Conservation (phyloP, 2,113 vertebrate genomes). For the Tachuris rubrigastra region DNA sequence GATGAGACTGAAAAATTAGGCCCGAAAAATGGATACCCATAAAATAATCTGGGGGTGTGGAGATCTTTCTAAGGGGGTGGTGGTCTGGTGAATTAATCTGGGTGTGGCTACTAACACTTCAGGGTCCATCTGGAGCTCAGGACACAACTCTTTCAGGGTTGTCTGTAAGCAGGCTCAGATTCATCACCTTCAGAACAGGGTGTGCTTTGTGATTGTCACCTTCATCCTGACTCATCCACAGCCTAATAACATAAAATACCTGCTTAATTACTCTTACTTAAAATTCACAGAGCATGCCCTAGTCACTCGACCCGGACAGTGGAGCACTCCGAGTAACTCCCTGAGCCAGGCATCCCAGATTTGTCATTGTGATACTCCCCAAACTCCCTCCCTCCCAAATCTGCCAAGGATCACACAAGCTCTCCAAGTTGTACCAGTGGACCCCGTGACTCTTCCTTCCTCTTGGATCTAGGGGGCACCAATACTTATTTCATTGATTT, state of each 20-base stretch:
- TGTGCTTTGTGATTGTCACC: not conserved
- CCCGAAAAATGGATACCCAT: not conserved
- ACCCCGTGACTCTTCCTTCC: not conserved
- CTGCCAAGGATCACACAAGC: not conserved
- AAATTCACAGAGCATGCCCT: not conserved
- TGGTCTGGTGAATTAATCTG: not conserved
- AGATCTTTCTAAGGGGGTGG: not conserved
- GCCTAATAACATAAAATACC: not conserved
- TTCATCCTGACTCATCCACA: not conserved
- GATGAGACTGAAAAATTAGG: not conserved
- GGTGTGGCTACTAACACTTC: not conserved
- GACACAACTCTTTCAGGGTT: not conserved
- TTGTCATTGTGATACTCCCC: not conserved
- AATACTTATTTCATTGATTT: not conserved
- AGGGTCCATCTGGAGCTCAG: not conserved
- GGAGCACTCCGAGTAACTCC: not conserved
- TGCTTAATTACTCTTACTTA: slow-evolving; percentile 10
- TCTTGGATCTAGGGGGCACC: accelerated
- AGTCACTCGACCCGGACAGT: not conserved
- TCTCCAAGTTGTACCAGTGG: not conserved
- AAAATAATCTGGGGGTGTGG: not conserved
- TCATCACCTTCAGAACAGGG: not conserved
- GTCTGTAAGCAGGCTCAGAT: not conserved
- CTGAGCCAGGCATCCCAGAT: accelerated
- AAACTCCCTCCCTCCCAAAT: not conserved